These are phyloP conservation scores for Penelope pileata DNA, from an alignment of 2,113 vertebrate genomes.

Conservation along the genomic window DNA sequence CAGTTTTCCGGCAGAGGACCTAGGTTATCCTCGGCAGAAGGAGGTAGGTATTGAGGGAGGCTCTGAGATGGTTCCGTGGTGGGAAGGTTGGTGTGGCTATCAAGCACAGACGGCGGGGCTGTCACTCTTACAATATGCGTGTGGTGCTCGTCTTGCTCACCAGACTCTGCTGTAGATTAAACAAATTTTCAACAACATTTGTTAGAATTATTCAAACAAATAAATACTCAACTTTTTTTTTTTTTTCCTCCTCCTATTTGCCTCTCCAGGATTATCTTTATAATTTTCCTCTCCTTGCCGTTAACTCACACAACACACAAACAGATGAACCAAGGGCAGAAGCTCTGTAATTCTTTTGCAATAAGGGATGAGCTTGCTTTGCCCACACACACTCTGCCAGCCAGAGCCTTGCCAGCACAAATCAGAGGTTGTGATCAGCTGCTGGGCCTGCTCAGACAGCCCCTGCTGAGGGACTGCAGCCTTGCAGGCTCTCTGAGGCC, in stretches of 20 bases:
- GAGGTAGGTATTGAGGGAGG: conserved; percentile 92
- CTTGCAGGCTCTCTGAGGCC: background rate
- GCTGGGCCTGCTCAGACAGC: background rate
- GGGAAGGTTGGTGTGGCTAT: conserved; percentile 83
- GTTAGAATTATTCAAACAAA: too few species aligned
- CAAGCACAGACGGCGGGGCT: conserved; percentile 68
- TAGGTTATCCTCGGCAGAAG: conserved; percentile 91
- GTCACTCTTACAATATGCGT: conserved; percentile 76
- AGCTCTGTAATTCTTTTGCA: background rate
- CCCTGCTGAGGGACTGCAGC: conserved; percentile 12
- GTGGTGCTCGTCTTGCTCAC: conserved; percentile 90
- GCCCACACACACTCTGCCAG: background rate
- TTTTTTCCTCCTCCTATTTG: background rate
- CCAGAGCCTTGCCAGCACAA: background rate
- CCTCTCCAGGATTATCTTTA: background rate
- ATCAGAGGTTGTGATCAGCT: conserved; percentile 10
- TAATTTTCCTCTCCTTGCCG: background rate
- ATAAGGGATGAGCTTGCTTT: background rate
- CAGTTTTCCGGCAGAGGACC: conserved; percentile 98
- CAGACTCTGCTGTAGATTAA: conserved; percentile 86
- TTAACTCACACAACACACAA: background rate
- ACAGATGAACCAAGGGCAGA: background rate
- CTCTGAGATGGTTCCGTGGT: conserved; percentile 98
- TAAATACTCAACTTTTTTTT: background rate
- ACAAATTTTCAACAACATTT: background rate